phyloP scores from a whole-genome alignment of 2,888 invertebrate species.

The Leucophenga montana region DNA sequence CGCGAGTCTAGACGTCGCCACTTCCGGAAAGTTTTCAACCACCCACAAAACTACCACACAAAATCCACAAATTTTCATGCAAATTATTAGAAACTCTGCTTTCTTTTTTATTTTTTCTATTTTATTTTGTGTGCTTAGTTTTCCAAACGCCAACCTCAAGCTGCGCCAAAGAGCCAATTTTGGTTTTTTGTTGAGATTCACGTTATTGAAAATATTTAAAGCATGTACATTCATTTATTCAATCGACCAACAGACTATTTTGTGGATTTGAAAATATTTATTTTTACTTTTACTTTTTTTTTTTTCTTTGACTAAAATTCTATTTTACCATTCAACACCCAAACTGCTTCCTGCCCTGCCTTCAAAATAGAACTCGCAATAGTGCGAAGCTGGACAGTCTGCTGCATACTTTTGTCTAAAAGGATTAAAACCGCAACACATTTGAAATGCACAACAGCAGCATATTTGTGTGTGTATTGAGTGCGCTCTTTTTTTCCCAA shows the following conservation, averaged over 20 bases:
- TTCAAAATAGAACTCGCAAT: not conserved
- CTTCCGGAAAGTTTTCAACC: constrained; percentile 50
- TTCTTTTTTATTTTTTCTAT: too few relatives aligned
- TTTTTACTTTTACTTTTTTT: constrained; percentile 17
- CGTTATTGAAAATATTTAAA: constrained; percentile 24
- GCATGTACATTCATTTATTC: not conserved
- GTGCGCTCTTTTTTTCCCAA: not conserved
- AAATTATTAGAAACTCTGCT: not conserved
- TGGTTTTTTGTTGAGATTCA: not conserved
- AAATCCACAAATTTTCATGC: constrained; percentile 20
- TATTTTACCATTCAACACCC: not conserved
- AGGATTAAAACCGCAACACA: constrained; percentile 31
- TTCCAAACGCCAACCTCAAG: not conserved
- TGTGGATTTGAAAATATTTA: constrained; percentile 10
- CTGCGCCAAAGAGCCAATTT: constrained; percentile 17
- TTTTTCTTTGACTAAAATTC: not conserved
- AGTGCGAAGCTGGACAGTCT: not conserved
- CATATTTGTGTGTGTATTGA: not conserved
- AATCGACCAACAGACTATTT: too few relatives aligned
- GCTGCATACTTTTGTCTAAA: constrained; percentile 26
- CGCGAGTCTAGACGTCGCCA: constrained; percentile 42
- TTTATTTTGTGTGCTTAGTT: not conserved
- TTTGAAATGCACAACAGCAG: constrained; percentile 14
- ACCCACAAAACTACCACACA: not conserved
- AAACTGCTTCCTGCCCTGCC: not conserved